These are phyloP conservation scores for Morinoia aosen DNA, from an alignment of 2,888 invertebrate genomes.

Conservation along the genomic window DNA sequence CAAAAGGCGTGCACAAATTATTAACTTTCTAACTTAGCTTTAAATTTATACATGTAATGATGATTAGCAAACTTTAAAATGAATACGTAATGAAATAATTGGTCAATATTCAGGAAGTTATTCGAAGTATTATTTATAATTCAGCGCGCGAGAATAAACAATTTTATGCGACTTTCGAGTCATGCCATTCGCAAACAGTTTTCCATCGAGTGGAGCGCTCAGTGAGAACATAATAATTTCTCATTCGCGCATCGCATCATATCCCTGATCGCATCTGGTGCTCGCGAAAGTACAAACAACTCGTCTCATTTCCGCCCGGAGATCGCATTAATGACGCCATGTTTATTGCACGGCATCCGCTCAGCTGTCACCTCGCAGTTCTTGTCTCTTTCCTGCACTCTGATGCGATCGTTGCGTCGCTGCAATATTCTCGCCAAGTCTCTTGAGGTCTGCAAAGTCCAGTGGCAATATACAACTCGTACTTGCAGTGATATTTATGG, in stretches of 20 bases:
- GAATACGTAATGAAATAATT: neutral
- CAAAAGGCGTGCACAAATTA: too few species aligned
- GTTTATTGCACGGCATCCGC: constrained; percentile 8
- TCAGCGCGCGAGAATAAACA: neutral
- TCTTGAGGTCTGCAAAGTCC: neutral
- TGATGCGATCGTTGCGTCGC: neutral
- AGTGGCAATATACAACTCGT: neutral
- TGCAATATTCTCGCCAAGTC: neutral
- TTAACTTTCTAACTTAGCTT: too few species aligned
- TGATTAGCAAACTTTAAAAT: neutral
- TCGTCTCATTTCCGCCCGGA: constrained; percentile 34
- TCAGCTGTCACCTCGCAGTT: constrained; percentile 18
- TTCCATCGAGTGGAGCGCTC: neutral
- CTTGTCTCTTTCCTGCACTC: neutral
- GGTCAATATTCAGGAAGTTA: neutral
- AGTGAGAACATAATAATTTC: neutral
- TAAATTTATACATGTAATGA: neutral
- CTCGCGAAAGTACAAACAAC: constrained; percentile 24
- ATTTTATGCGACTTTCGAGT: neutral
- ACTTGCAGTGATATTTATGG: neutral
- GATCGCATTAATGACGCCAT: constrained; percentile 32
- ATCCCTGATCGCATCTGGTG: constrained; percentile 28
- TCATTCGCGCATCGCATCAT: constrained; percentile 8
- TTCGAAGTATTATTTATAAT: neutral
- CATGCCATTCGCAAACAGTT: neutral